Base-by-base conservation (phyloP, 2,113 vertebrate species). In the Steatornis caripensis region DNA sequence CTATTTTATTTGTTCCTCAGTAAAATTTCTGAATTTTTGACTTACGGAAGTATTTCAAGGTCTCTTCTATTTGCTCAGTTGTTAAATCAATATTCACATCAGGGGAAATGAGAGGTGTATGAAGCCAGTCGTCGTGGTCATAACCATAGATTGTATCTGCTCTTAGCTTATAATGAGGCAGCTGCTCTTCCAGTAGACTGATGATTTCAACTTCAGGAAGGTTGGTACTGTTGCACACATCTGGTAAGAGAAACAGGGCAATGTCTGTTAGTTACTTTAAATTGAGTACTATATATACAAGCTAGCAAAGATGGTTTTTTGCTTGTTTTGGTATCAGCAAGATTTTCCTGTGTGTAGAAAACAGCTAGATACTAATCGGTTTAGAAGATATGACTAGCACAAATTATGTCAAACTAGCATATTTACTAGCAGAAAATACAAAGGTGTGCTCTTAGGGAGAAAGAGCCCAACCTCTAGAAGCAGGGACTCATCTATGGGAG, bases 181-280 rank as follows among this genome's bases (percentile, higher is more conserved):
- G 98, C 97, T 99, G 99, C 95, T 99, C 99, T 97, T 99, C 99
- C 98, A 99, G 98, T 41, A 99, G 98, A 96, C 99, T 99, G 97
- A 99, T 99, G 98, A 99, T 99, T 98, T 99, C 99, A 46, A 99
- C 99, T 98, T 99, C 99, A 41, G 99, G 99, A 97, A 99, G 98
- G 93, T 99, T 98, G 96, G 99, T 99, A 98, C 98, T 99, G 93
- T 99, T 99, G 98, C 99, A 99, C 98, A 99, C 99, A 98, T 99
- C 99, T 99, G 95, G 60, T n/a, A 90, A 70, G 77, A 58, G 58
- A 61, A 64, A 83, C 41, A 76, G 5, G 68, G 71, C 41, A 81
- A 45, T 5, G 34, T 69, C 41, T 27, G 7, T 89, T 80, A 94
- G 79, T 54, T 29, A 57, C 17, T 45, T 79, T 22, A 36, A 71